Evolutionary conservation across 2,113 vertebrate genomes (phyloP).

Genomic region (Prinia subflava): DNA sequence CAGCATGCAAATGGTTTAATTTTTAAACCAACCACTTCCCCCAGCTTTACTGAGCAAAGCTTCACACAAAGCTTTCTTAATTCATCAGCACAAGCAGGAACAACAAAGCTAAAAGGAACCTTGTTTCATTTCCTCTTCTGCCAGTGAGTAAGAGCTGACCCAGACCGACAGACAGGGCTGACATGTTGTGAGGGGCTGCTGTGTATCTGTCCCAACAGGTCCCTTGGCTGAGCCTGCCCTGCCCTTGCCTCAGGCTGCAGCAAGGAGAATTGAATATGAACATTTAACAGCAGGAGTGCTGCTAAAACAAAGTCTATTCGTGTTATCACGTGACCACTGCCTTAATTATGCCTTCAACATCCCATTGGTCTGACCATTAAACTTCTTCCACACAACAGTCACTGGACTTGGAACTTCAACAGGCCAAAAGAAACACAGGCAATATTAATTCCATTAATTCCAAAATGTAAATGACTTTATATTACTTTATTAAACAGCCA

Average conservation of each 20-base stretch:
- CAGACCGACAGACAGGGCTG: background rate
- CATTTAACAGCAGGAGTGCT: background rate
- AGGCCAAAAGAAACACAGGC: background rate
- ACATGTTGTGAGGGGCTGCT: background rate
- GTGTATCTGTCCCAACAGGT: background rate
- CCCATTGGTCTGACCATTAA: rapidly evolving
- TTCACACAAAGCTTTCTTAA: background rate
- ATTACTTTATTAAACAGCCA: conserved; percentile 65
- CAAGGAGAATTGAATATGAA: rapidly evolving
- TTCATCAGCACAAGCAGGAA: background rate
- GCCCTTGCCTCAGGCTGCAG: background rate
- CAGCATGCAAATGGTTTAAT: background rate
- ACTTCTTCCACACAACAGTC: background rate
- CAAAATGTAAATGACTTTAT: background rate
- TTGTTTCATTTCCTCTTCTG: background rate
- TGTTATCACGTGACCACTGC: background rate
- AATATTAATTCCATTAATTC: background rate
- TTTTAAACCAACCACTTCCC: background rate
- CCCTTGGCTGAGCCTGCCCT: background rate
- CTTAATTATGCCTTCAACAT: background rate
- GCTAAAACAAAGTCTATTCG: background rate
- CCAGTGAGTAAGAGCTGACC: background rate
- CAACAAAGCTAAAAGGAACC: background rate
- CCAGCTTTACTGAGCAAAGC: background rate
- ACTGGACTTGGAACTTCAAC: background rate